Evolutionary conservation across 2,113 vertebrate genomes (phyloP), one percentile per base, ranked within the genome.

Genomic region (Protomyctophum bolini): DNA sequence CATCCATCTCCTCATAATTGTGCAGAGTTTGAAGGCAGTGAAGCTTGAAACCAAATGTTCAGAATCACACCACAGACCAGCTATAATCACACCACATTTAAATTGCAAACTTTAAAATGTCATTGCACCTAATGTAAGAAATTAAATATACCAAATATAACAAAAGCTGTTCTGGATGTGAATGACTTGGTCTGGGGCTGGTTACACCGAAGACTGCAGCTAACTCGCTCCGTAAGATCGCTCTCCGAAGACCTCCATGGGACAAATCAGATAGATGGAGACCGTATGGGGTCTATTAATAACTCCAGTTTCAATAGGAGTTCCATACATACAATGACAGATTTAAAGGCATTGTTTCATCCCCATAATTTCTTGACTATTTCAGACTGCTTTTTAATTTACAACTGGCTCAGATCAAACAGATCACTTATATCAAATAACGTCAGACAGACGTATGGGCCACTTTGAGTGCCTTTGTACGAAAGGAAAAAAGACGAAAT

Each of bases 21-120:
- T 63, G 7, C 41, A 75, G 68, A 57, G 65, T 58, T 62, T 33
- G 50, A 49, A 80, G 58, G 71, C 51, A 62, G 60, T 57, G 67
- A 79, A 64, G 68, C 49, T 63, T 64, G 72, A 61, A 67, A 85
- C 70, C 58, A 80, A 83, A 80, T 50, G 57, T 29, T 72, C 55
- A 64, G 68, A 46, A 59, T 77, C 68, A 63, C n/a, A 63, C 33
- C 72, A 78, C 50, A 59, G 58, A 58, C 58, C 15, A 58, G 70
- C n/a, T 67, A 51, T 8, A 64, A 63, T 60, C 52, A 41, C 33
- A 52, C 68, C 48, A 72, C 50, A 82, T 72, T 47, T 75, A 55
- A 61, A 59, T 21, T 48, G 51, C 64, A 76, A 68, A 61, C 9
- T 51, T 67, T 29, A 68, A 59, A 15, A 52, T 56, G 65, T 48